Evolutionary conservation across 2,797 vertebrate genomes (phyloP), one percentile per base, ranked within the genome.

Genomic region (Protonibea diacanthus): DNA sequence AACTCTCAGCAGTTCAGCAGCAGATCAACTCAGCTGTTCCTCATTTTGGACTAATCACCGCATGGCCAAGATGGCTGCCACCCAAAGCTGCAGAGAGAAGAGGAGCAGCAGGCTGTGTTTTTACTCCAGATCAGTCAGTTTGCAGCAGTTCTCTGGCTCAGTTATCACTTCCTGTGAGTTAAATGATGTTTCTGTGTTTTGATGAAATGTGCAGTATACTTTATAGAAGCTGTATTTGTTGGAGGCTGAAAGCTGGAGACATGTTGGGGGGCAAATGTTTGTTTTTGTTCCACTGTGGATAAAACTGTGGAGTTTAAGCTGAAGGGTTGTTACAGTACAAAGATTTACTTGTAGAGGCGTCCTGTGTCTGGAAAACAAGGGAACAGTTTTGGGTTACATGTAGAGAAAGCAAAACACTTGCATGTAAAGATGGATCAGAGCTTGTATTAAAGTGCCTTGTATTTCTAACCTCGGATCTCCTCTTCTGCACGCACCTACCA

Each of bases 31-130:
- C 76, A 78, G 44, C 74, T 88, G 83, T 12, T 74, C 7, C 61
- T 59, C 23, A 68, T 85, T 47, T 42, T 38, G n/a, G 8, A 51
- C n/a, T 84, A 55, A 86, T 80, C 81, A 42, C 12, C 71, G 25
- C 55, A 55, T 2, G 20, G 40, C 14, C 58, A 55, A 55, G 25
- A 27, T 25, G 38, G 33, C 44, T 67, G 10, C 33, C 56, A 38
- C 17, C 14, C 18, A 55, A 0, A 45, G 23, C 40, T 64, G 57
- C 38, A 57, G 11, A 23, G 45, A 5, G 47, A 21, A 3, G n/a
- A 55, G n/a, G 27, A 51, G 7, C 18, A 55, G 23, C 12, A 44
- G 20, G 3, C n/a, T 74, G 33, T 38, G 25, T 18, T 69, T 33
- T 29, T 8, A 9, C 20, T 13, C 45, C 18, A 27, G 21, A 65